Evolutionary conservation across 2,797 vertebrate species (phyloP).

Genomic region (Varecia variegata): DNA sequence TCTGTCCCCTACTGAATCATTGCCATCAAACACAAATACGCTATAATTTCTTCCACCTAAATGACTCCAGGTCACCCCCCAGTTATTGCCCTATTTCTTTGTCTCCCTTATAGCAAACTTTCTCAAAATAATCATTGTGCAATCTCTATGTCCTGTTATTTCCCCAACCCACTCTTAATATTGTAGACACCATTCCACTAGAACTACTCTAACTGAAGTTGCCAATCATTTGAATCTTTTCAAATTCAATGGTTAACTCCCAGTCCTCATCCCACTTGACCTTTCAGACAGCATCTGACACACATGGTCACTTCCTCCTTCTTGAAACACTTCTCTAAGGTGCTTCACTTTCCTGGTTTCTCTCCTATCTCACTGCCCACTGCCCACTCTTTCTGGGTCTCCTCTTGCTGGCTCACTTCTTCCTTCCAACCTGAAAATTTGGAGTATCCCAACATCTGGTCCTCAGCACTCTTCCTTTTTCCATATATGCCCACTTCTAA

Average conservation of each 20-base stretch:
- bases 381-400: not conserved
- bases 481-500: not conserved
- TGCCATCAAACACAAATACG: not conserved
- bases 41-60: not conserved
- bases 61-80: not conserved
- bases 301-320: not conserved
- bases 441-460: not conserved
- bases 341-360: not conserved
- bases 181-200: not conserved
- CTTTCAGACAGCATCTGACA: not conserved
- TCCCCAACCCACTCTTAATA: not conserved
- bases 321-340: not conserved
- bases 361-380: not conserved
- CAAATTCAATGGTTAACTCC: not conserved
- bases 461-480: not conserved
- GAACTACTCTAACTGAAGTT: slow-evolving; percentile 1
- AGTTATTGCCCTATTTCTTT: not conserved
- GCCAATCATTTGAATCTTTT: slow-evolving; percentile 1
- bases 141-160: not conserved
- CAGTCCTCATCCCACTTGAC: not conserved
- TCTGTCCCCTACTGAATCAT: not conserved
- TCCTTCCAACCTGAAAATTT: not conserved
- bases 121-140: not conserved
- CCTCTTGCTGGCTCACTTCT: not conserved
- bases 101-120: not conserved